Percentiles rank a stretch among this genome's conserved stretches.
These are phyloP conservation scores for Synodontis membranacea DNA, from an alignment of 2,113 vertebrate genomes.

Conservation along the genomic window DNA sequence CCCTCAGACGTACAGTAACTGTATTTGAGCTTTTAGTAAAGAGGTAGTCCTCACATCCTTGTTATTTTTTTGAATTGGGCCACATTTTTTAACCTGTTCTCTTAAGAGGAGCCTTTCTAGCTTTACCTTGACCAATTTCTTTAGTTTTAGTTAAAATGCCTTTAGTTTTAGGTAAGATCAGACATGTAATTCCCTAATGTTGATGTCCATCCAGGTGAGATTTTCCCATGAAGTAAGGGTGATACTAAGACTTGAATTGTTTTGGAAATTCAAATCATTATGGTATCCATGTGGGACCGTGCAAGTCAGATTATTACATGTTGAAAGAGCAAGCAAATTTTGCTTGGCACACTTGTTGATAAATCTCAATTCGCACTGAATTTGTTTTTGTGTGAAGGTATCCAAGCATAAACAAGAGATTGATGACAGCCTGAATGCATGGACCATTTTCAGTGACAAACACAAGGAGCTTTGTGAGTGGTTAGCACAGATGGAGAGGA, in stretches of 20 bases:
- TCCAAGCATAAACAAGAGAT: constrained; percentile 85
- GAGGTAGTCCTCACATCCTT: background rate
- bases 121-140: no score
- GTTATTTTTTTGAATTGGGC: background rate
- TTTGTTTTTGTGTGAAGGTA: constrained; percentile 71
- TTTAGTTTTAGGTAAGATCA: background rate
- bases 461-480: constrained; percentile 91
- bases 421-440: constrained; percentile 86
- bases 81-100: background rate
- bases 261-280: background rate
- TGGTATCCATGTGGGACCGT: background rate
- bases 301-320: background rate
- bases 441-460: constrained; percentile 90
- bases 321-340: background rate
- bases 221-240: background rate
- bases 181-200: background rate
- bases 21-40: constrained; percentile 17
- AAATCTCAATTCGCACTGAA: background rate
- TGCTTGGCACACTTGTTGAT: background rate
- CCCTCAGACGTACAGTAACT: background rate
- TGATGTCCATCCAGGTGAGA: background rate
- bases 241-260: background rate
- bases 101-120: background rate
- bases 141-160: background rate
- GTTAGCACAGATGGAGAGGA: constrained; percentile 92